These are phyloP conservation scores for Carassius auratus DNA, from an alignment of 2,113 vertebrate species.

Conservation along the genomic window DNA sequence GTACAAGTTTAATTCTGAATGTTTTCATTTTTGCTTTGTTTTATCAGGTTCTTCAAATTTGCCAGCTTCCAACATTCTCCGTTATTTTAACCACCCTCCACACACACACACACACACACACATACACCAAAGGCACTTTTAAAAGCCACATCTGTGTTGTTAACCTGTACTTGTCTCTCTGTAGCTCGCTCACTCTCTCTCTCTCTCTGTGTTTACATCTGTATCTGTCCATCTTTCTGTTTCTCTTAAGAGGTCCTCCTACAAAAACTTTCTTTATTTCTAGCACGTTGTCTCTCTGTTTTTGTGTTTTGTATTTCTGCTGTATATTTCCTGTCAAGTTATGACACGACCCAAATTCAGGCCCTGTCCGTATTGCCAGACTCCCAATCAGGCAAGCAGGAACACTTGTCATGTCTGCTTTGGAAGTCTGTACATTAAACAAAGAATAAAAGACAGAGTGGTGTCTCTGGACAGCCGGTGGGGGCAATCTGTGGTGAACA, in stretches of 20 bases:
- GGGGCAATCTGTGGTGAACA: neutral
- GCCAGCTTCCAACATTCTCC: neutral
- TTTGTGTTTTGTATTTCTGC: neutral
- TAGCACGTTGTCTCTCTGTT: too few species aligned
- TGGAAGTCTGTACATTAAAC: neutral
- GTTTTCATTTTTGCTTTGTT: neutral
- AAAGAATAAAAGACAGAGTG: neutral
- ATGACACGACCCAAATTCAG: neutral
- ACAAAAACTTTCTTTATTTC: too few species aligned
- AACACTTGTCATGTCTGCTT: neutral
- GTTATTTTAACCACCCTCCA: neutral
- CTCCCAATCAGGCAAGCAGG: constrained; percentile 13
- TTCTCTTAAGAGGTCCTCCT: too few species aligned
- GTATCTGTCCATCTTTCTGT: too few species aligned
- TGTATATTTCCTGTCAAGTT: neutral
- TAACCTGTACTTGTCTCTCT: neutral
- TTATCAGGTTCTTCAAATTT: constrained; percentile 1
- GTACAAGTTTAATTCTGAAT: neutral
- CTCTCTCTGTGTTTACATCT: neutral
- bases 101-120: neutral
- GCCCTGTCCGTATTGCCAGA: neutral
- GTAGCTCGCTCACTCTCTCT: neutral
- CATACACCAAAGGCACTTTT: neutral
- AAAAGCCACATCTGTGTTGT: neutral
- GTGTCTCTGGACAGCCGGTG: neutral